Evolutionary conservation across 2,888 invertebrate genomes (phyloP).

Genomic region (Pemphredon lugubris): DNA sequence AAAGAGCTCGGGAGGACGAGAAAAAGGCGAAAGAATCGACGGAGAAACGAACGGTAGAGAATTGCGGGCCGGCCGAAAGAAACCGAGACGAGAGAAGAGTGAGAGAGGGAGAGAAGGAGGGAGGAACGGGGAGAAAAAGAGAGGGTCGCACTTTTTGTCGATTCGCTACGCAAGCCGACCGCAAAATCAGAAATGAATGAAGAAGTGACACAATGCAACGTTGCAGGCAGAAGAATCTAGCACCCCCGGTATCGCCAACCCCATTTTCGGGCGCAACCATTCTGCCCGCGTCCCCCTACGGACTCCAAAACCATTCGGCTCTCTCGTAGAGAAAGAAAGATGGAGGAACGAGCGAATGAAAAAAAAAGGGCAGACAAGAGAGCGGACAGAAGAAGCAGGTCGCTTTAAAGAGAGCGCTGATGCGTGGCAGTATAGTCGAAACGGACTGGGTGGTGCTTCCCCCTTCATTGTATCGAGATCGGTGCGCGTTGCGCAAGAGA

Average conservation of each 20-base stretch:
- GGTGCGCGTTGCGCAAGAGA: slow-evolving; percentile 55
- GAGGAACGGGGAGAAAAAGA: slow-evolving; percentile 13
- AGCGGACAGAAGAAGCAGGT: slow-evolving; percentile 72
- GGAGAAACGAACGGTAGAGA: slow-evolving; percentile 4
- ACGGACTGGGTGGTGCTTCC: slow-evolving; percentile 62
- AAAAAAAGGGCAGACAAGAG: slow-evolving; percentile 54
- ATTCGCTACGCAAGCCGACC: slow-evolving; percentile 81
- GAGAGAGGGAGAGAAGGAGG: slow-evolving; percentile 4
- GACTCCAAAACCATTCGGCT: slow-evolving; percentile 70
- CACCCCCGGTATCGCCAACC: slow-evolving; percentile 58
- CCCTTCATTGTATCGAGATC: slow-evolving; percentile 68
- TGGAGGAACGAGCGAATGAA: slow-evolving; percentile 38
- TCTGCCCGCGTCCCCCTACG: slow-evolving; percentile 26
- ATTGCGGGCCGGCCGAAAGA: slow-evolving; percentile 9
- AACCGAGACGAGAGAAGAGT: slow-evolving; percentile 17
- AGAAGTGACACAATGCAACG: slow-evolving; percentile 79
- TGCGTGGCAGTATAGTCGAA: slow-evolving; percentile 70
- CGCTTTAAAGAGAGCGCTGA: slow-evolving; percentile 78
- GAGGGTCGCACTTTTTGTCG: slow-evolving; percentile 56
- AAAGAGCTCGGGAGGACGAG: slow-evolving; percentile 17
- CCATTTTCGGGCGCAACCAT: slow-evolving; percentile 41
- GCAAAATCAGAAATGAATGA: slow-evolving; percentile 80
- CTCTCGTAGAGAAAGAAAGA: slow-evolving; percentile 51
- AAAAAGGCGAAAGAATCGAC: slow-evolving; percentile 3
- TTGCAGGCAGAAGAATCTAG: slow-evolving; percentile 52